phyloP scores from a whole-genome alignment of 2,113 vertebrate genomes.

The Rana temporaria region DNA sequence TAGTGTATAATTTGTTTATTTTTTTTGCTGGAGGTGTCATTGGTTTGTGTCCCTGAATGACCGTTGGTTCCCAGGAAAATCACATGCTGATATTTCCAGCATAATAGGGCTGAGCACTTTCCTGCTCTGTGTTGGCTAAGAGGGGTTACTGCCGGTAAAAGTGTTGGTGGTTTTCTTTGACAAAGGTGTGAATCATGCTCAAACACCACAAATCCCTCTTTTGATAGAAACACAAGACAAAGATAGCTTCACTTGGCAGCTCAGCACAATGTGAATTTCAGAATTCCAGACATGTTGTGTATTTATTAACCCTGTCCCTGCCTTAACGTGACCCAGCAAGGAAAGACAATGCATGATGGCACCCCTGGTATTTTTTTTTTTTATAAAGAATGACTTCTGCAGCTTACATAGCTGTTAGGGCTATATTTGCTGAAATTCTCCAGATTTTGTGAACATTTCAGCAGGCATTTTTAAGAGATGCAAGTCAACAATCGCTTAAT shows the following conservation, averaged over 20 bases:
- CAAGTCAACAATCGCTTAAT: background rate
- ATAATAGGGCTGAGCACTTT: too few species aligned
- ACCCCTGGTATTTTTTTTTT: background rate
- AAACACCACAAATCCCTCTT: constrained; percentile 31
- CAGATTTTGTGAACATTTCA: background rate
- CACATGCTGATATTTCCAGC: too few species aligned
- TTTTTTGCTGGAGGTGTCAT: too few species aligned
- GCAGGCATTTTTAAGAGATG: too few species aligned
- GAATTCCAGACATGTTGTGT: constrained; percentile 14
- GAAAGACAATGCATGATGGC: too few species aligned
- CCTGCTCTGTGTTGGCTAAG: background rate
- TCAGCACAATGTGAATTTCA: constrained; percentile 7
- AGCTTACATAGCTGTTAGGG: background rate
- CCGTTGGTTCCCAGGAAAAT: too few species aligned
- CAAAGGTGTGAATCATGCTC: constrained; percentile 4
- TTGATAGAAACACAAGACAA: constrained; percentile 13
- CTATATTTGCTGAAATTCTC: background rate
- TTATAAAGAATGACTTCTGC: background rate
- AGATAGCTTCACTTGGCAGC: constrained; percentile 17
- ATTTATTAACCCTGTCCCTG: constrained; percentile 21
- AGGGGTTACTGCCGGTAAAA: background rate
- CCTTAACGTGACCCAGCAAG: background rate
- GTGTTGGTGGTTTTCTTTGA: background rate
- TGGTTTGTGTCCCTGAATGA: too few species aligned
- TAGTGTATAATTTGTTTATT: too few species aligned